Conservation (phyloP, 2,888 invertebrate genomes). For the Danaus chrysippus region DNA sequence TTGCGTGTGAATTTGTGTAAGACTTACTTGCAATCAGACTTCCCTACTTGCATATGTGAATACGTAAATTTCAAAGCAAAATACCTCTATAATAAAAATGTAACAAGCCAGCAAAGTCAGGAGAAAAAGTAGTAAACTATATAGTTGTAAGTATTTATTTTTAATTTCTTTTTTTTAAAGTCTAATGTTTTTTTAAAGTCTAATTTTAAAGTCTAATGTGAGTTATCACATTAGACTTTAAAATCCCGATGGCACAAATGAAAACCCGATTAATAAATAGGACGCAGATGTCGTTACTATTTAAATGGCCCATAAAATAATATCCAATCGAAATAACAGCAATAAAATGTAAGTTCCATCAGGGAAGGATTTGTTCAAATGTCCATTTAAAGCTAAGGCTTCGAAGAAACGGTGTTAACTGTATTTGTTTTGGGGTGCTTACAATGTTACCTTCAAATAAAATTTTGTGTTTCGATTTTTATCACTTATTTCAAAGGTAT, state of each 20-base stretch:
- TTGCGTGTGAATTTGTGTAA: too few relatives aligned
- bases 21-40: too few relatives aligned
- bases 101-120: too few relatives aligned
- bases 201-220: too few relatives aligned
- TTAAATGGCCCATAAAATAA: constrained; percentile 12
- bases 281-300: constrained; percentile 12
- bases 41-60: too few relatives aligned
- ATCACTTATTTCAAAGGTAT: background rate
- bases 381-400: constrained; percentile 18
- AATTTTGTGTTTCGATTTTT: background rate
- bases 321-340: constrained; percentile 15
- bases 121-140: too few relatives aligned
- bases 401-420: background rate
- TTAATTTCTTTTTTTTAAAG: too few relatives aligned
- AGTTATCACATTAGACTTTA: too few relatives aligned
- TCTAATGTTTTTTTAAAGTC: too few relatives aligned
- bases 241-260: background rate
- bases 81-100: too few relatives aligned
- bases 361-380: constrained; percentile 11
- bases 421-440: background rate
- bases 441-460: background rate
- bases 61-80: too few relatives aligned
- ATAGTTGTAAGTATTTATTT: too few relatives aligned
- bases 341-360: constrained; percentile 10
- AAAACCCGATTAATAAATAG: constrained; percentile 1